These are phyloP conservation scores for Ciconia maguari DNA, from an alignment of 2,113 vertebrate species.

Conservation along the genomic window DNA sequence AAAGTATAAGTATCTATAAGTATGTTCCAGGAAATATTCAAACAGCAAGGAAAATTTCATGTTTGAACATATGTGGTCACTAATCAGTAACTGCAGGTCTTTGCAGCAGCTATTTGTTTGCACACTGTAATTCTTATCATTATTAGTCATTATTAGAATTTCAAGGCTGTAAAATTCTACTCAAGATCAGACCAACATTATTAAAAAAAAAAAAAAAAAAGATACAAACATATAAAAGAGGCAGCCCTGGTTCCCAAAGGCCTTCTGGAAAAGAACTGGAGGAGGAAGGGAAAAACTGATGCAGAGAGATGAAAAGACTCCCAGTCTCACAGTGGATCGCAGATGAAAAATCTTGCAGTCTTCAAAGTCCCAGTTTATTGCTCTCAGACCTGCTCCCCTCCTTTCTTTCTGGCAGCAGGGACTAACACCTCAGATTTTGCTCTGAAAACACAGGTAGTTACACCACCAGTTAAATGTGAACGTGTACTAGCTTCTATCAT, in stretches of 20 bases:
- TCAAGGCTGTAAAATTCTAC: neutral
- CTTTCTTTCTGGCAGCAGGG: neutral
- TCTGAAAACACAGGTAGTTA: neutral
- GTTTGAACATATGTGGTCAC: neutral
- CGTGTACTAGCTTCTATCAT: accelerated
- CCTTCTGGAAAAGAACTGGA: neutral
- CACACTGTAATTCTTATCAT: neutral
- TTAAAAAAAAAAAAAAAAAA: too few relatives aligned
- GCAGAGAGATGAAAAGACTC: neutral
- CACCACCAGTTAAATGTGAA: neutral
- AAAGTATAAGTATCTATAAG: neutral
- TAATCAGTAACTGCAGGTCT: neutral
- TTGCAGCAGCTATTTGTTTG: neutral
- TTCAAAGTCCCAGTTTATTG: neutral
- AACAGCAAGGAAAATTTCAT: neutral
- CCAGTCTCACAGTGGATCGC: neutral
- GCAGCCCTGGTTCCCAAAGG: neutral
- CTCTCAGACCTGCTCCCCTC: neutral
- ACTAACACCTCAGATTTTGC: neutral
- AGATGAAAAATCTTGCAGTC: neutral
- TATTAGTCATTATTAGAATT: neutral
- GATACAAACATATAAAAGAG: neutral
- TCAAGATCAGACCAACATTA: neutral
- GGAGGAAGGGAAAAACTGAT: neutral
- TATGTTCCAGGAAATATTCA: neutral